Evolutionary conservation across 2,888 invertebrate genomes (phyloP).

Genomic region (Sympetrum striolatum): DNA sequence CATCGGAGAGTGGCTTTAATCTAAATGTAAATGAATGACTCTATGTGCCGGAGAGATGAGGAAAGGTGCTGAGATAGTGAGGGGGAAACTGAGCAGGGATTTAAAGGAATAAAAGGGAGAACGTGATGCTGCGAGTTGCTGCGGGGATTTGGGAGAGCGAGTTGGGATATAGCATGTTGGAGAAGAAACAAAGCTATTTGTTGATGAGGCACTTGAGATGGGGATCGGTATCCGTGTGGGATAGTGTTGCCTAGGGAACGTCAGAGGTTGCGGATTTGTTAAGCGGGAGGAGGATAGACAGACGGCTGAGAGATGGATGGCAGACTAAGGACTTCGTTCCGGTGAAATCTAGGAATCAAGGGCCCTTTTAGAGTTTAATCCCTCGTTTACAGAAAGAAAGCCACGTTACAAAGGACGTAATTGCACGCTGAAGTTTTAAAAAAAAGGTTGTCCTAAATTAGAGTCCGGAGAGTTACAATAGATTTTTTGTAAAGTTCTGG

Average conservation of each 20-base stretch:
- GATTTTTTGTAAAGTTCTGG: no score
- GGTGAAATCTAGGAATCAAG: no score
- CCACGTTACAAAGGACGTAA: no score
- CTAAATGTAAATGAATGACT: slow-evolving; percentile 42
- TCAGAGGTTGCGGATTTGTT: not conserved
- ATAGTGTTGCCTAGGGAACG: not conserved
- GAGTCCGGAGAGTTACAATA: no score
- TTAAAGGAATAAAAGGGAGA: not conserved
- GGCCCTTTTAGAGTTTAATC: no score
- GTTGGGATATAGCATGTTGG: not conserved
- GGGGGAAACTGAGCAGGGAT: not conserved
- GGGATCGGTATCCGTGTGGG: not conserved
- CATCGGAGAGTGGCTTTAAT: slow-evolving; percentile 36
- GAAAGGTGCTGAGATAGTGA: not conserved
- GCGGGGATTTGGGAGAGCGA: not conserved
- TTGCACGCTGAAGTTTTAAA: no score
- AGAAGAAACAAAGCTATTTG: not conserved
- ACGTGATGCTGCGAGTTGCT: not conserved
- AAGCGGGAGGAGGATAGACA: not conserved
- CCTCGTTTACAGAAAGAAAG: no score
- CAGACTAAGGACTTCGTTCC: not conserved
- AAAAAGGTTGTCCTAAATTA: no score
- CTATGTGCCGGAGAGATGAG: not conserved
- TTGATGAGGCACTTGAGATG: not conserved
- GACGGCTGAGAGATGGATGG: not conserved